phyloP scores from a whole-genome alignment of 2,888 invertebrate genomes.

The Hypena proboscidalis region DNA sequence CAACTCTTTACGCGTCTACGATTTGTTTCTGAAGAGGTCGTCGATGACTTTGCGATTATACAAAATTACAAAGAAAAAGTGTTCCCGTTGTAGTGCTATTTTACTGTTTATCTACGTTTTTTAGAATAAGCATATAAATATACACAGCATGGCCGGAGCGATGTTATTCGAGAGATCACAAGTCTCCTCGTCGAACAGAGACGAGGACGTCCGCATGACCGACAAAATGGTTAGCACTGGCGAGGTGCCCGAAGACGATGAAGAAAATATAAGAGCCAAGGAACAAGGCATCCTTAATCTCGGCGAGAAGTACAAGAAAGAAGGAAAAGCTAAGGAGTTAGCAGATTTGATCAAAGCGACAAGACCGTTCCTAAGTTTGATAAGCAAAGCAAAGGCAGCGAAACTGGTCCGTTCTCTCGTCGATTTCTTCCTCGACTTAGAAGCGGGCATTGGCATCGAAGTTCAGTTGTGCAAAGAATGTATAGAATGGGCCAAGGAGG shows the following conservation, averaged over 20 bases:
- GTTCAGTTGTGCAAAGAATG: conserved; percentile 97
- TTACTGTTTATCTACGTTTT: conserved; percentile 70
- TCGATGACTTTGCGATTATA: conserved; percentile 85
- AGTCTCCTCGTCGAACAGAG: conserved; percentile 90
- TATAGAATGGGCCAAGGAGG: conserved; percentile 99
- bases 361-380: conserved; percentile 96
- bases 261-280: conserved; percentile 95
- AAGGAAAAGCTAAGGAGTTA: conserved; percentile 96
- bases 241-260: conserved; percentile 92
- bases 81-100: conserved; percentile 71
- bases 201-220: conserved; percentile 90
- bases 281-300: conserved; percentile 97
- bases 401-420: conserved; percentile 98
- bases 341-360: conserved; percentile 97
- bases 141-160: conserved; percentile 93
- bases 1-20: conserved; percentile 79
- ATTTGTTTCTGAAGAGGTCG: conserved; percentile 82
- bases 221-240: conserved; percentile 92
- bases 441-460: conserved; percentile 98
- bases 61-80: conserved; percentile 83
- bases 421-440: conserved; percentile 98
- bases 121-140: conserved; percentile 80
- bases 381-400: conserved; percentile 99
- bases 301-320: conserved; percentile 96
- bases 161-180: conserved; percentile 95